A percentile compares a stretch with the other conserved stretches of the same genome.
Evolutionary conservation across 2,888 invertebrate species (phyloP).

Genomic region (Molanna angustata): DNA sequence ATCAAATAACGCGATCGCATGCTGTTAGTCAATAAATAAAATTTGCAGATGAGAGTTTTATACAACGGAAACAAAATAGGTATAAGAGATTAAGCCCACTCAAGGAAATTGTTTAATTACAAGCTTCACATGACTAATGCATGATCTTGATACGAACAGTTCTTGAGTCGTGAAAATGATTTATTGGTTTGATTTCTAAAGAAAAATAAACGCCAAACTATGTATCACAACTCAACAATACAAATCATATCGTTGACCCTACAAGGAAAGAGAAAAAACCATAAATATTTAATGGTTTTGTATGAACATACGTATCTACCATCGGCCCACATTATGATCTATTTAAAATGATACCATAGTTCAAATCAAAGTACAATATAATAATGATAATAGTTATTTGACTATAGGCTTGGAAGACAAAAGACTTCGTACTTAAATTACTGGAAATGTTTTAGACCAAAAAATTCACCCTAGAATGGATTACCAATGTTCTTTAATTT

Average conservation of each 20-base stretch:
- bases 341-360: slow-evolving; percentile 1
- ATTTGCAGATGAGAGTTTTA: slow-evolving; percentile 11
- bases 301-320: too few relatives aligned
- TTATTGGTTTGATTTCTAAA: slow-evolving; percentile 12
- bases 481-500: too few relatives aligned
- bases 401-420: too few relatives aligned
- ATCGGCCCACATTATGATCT: slow-evolving; percentile 12
- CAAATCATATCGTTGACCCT: slow-evolving; percentile 20
- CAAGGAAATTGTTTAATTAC: slow-evolving; percentile 28
- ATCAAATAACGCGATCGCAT: background rate
- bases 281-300: slow-evolving; percentile 13
- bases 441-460: too few relatives aligned
- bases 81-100: slow-evolving; percentile 22
- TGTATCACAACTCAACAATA: slow-evolving; percentile 13
- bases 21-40: slow-evolving; percentile 15
- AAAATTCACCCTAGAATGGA: too few relatives aligned
- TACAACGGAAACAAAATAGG: slow-evolving; percentile 10
- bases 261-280: slow-evolving; percentile 7
- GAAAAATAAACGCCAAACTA: background rate
- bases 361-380: too few relatives aligned
- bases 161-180: slow-evolving; percentile 28
- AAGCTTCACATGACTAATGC: slow-evolving; percentile 28
- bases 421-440: too few relatives aligned
- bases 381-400: too few relatives aligned
- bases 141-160: slow-evolving; percentile 23